phyloP scores from a whole-genome alignment of 2,888 invertebrate genomes.

The Slavum lentiscoides region DNA sequence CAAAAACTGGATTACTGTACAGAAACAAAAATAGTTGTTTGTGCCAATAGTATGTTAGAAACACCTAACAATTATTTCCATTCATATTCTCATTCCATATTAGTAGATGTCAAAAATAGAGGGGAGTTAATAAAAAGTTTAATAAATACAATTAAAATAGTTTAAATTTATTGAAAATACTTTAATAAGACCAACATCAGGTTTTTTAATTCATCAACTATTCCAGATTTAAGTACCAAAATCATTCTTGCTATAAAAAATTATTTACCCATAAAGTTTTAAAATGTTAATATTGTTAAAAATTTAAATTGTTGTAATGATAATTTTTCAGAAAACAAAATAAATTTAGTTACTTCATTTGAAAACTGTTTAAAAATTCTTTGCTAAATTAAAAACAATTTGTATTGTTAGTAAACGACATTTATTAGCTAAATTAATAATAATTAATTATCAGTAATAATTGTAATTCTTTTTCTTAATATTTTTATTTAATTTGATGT shows the following conservation, averaged over 20 bases:
- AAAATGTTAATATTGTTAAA: background rate
- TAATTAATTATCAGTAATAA: background rate
- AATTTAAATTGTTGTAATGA: background rate
- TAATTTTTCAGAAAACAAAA: background rate
- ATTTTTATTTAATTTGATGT: too few species aligned
- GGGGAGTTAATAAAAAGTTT: background rate
- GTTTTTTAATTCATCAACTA: background rate
- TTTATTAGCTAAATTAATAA: background rate
- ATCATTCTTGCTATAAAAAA: background rate
- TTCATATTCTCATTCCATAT: background rate
- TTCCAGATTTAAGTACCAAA: background rate
- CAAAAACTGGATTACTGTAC: too few species aligned
- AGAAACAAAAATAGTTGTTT: too few species aligned
- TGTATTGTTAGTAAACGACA: background rate
- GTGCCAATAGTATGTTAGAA: too few species aligned
- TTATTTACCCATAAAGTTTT: background rate
- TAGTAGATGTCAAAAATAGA: background rate
- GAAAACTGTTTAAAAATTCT: background rate
- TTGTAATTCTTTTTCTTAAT: too few species aligned
- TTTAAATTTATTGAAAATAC: background rate
- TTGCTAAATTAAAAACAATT: background rate
- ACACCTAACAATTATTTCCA: background rate
- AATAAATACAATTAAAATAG: too few species aligned
- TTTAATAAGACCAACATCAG: background rate
- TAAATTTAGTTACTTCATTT: background rate